Evolutionary conservation across 2,888 invertebrate species (phyloP).

Genomic region (Limnephilus rhombicus): DNA sequence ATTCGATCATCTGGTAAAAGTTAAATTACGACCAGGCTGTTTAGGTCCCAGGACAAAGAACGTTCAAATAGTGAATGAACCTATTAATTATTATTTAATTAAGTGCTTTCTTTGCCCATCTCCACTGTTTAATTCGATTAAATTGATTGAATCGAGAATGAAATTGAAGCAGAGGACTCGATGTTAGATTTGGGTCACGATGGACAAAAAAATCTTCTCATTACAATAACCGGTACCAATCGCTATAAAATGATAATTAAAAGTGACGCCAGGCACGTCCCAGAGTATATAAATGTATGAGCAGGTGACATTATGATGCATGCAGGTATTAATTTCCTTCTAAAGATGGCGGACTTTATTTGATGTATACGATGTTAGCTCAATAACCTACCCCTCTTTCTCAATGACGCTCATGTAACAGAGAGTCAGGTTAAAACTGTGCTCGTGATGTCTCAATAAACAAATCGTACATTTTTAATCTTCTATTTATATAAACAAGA

Average conservation of each 20-base stretch:
- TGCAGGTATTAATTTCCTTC: neutral
- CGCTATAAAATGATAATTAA: constrained; percentile 18
- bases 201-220: constrained; percentile 15
- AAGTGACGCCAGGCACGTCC: neutral
- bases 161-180: neutral
- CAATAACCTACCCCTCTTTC: too few species aligned
- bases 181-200: constrained; percentile 30
- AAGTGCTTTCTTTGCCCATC: neutral
- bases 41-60: neutral
- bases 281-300: neutral
- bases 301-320: neutral
- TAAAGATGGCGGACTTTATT: neutral
- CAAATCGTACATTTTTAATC: too few species aligned
- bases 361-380: too few species aligned
- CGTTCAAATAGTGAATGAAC: neutral
- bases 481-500: too few species aligned
- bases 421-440: too few species aligned
- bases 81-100: neutral
- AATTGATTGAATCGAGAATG: neutral
- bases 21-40: neutral
- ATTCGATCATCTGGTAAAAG: neutral
- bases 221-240: constrained; percentile 31
- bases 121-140: neutral
- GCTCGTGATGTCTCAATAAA: too few species aligned
- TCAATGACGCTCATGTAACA: too few species aligned